phyloP scores from a whole-genome alignment of 2,888 invertebrate species.

The Darwinula stevensoni region DNA sequence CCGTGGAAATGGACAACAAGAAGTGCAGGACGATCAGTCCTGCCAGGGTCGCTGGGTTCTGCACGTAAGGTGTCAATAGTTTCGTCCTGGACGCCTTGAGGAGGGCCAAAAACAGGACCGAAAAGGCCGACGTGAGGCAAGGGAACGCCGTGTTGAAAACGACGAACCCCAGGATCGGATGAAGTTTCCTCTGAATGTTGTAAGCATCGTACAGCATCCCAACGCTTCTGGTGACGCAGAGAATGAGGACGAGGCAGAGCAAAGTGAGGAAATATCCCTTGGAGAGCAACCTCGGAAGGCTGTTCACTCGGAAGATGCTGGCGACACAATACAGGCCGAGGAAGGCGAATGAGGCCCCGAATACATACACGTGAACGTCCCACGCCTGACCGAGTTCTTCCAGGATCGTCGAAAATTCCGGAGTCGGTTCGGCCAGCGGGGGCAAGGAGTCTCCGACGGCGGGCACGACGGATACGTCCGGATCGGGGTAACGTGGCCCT shows the following conservation, averaged over 20 bases:
- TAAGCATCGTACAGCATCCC: constrained; percentile 76
- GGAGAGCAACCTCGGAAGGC: constrained; percentile 53
- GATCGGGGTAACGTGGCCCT: too few species aligned
- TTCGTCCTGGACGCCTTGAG: constrained; percentile 33
- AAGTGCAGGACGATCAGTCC: constrained; percentile 48
- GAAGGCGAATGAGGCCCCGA: constrained; percentile 52
- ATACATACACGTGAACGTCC: constrained; percentile 68
- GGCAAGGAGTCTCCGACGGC: background rate
- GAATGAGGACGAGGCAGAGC: constrained; percentile 46
- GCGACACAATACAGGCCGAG: constrained; percentile 56
- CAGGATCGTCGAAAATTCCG: constrained; percentile 14
- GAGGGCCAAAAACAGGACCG: constrained; percentile 53
- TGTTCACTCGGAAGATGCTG: constrained; percentile 55
- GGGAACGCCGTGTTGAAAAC: constrained; percentile 58
- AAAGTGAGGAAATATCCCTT: constrained; percentile 63
- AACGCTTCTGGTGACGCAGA: constrained; percentile 42
- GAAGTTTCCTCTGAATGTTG: constrained; percentile 50
- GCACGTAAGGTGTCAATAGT: constrained; percentile 21
- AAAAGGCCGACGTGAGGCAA: constrained; percentile 60
- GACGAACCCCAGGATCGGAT: constrained; percentile 42
- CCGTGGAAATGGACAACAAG: constrained; percentile 45
- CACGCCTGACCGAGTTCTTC: constrained; percentile 34
- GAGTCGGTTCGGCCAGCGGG: too few species aligned
- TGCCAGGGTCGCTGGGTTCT: constrained; percentile 45
- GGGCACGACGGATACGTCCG: background rate